Evolutionary conservation across 2,888 invertebrate genomes (phyloP), one percentile per base, ranked within the genome.

Genomic region (Napeogenes inachia): DNA sequence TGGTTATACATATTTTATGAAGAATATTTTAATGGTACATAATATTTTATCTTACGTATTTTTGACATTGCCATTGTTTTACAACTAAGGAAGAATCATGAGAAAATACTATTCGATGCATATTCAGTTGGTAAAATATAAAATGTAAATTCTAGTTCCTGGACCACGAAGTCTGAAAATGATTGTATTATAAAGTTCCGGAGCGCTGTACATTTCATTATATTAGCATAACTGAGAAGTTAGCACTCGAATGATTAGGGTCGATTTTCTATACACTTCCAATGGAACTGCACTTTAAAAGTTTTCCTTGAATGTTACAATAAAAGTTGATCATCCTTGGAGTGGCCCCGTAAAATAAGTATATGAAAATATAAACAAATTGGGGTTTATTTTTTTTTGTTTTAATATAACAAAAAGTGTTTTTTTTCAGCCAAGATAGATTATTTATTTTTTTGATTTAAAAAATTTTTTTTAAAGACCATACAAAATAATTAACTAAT

Each of bases 141-240:
- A 50, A 50, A 50, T 50, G 50, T 30, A 50, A 50, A 54, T 61
- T 60, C 33, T 46, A 60, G 35, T 47, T 60, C 46, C n/a, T 35
- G 13, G 13, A 21, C 35, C 13, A 42, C 50, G 47, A 63, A 63
- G 33, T 55, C 46, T 35, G 55, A 60, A 60, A 55, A 54, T 65
- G 79, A 79, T 79, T 77, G 80, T 79, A 83, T 82, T 81, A 80
- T 76, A 78, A 83, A 83, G 78, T 82, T 83, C 68, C 64, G 63
- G 70, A 68, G 69, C 67, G 68, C 66, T 68, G 73, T 72, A 73
- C 69, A 68, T 76, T 80, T 79, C 74, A 76, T 75, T 73, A 80
- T 82, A 80, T 82, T 81, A 78, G 70, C 80, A 79, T 82, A 75
- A 77, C 78, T 76, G 72, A 73, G 76, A 81, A 81, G 78, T 81